These are phyloP conservation scores for Eleginops maclovinus DNA, from an alignment of 2,113 vertebrate species.

Conservation along the genomic window DNA sequence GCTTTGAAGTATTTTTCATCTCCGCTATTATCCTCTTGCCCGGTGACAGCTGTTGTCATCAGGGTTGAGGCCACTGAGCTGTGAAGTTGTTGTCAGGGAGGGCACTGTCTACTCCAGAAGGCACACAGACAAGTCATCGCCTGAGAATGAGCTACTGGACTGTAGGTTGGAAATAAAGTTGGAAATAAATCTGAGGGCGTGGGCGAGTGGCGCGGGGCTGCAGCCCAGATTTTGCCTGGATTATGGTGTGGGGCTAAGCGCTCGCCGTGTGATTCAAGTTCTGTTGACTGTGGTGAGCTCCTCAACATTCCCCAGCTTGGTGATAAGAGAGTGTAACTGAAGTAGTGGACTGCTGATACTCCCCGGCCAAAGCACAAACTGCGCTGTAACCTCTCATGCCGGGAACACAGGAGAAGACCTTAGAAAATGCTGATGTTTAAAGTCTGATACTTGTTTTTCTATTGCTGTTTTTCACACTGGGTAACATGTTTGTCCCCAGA, in stretches of 20 bases:
- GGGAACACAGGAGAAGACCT: constrained; percentile 5
- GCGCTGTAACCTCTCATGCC: constrained; percentile 1
- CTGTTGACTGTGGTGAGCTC: constrained; percentile 56
- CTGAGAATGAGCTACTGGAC: constrained; percentile 1
- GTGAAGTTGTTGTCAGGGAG: constrained; percentile 67
- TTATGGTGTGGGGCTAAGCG: neutral
- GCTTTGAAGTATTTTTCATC: constrained; percentile 54
- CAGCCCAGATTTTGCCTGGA: constrained; percentile 24
- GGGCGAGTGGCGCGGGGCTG: neutral
- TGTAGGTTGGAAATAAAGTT: constrained; percentile 27
- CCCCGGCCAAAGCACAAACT: constrained; percentile 37
- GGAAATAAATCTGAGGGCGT: constrained; percentile 22
- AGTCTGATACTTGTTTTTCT: neutral
- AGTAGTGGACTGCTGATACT: constrained; percentile 51
- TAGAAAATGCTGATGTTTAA: constrained; percentile 34
- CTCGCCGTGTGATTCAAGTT: constrained; percentile 25
- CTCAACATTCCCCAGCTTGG: constrained; percentile 74
- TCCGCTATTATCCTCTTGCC: constrained; percentile 57
- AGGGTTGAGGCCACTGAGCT: constrained; percentile 60
- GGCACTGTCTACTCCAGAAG: constrained; percentile 49
- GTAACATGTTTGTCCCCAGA: neutral
- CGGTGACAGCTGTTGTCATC: constrained; percentile 76
- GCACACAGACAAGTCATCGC: constrained; percentile 61
- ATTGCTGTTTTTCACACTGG: neutral
- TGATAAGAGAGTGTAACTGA: constrained; percentile 77